Percentiles rank a stretch among this genome's conserved stretches.
Evolutionary conservation across 2,113 vertebrate genomes (phyloP).

Genomic region (Microtus richardsoni): DNA sequence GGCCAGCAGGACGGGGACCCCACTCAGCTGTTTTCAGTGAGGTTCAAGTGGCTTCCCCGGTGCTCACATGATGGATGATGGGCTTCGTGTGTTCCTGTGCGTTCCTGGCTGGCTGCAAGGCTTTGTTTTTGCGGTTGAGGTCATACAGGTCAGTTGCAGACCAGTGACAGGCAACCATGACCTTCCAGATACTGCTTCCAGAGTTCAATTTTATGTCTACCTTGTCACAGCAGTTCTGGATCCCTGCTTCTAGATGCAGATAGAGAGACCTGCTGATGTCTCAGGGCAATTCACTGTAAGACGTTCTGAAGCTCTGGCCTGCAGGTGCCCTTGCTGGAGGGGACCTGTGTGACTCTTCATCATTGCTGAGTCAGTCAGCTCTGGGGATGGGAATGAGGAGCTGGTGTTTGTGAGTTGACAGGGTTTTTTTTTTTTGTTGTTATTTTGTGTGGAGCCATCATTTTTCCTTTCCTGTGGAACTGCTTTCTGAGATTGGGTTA

Average conservation of each 20-base stretch:
- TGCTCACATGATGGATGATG: not conserved
- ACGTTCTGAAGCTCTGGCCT: not conserved
- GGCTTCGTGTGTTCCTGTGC: not conserved
- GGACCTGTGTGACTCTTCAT: not conserved
- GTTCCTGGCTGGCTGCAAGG: not conserved
- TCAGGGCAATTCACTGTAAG: constrained; percentile 25
- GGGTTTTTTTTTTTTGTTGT: not conserved
- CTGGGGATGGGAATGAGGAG: not conserved
- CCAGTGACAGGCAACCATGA: not conserved
- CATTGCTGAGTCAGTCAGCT: not conserved
- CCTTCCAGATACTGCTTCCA: not conserved
- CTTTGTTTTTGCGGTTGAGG: not conserved
- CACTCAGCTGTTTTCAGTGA: not conserved
- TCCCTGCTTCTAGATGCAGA: not conserved
- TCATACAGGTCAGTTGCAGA: not conserved
- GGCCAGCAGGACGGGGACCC: not conserved
- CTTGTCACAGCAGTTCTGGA: constrained; percentile 17
- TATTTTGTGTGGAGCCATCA: not conserved
- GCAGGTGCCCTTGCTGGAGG: not conserved
- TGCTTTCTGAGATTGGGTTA: not conserved
- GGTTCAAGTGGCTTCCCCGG: not conserved
- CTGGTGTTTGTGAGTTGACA: not conserved
- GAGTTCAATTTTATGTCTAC: constrained; percentile 13
- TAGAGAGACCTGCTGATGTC: not conserved
- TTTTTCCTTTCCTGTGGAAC: not conserved